Base-by-base conservation (phyloP, 2,797 vertebrate genomes). In the Micropoecilia bifurca region DNA sequence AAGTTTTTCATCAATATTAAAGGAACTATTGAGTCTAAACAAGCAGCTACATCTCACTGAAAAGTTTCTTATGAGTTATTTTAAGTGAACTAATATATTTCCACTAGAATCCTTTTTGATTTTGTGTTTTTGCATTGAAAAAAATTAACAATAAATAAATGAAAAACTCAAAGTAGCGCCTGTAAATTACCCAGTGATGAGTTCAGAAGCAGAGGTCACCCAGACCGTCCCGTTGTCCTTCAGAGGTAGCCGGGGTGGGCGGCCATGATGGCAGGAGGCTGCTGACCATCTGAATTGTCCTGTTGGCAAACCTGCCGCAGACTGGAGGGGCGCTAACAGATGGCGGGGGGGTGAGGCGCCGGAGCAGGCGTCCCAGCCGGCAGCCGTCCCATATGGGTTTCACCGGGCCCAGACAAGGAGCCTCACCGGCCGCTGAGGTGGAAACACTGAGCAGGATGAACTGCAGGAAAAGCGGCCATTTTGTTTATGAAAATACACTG, bases 341-440 rank as follows among this genome's bases (percentile, higher is more conserved):
- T 96, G 96, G 96, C 89, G 72, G 90, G 92, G 93, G 95, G 93
- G 93, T 91, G 91, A 95, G 95, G 92, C 94, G 90, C 90, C 85
- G 79, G 92, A 95, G 91, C 91, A 92, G 94, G 91, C 94, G 88
- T 94, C 95, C 94, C 94, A 94, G 94, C 94, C 94, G 91, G 93
- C 93, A 93, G 85, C 92, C 86, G 91, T 96, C 95, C 95, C 95
- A 96, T 96, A 96, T 96, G 96, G 93, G 93, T 94, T 91, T 79
- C 90, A 89, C 90, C 84, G 43, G 79, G 85, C 83, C 79, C 80
- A 88, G 87, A 85, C 80, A 79, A 79, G 76, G 75, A 83, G 73
- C n/a, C n/a, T n/a, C n/a, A n/a, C n/a, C 14, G 22, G 83, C 66
- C 25, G 48, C 73, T 20, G 78, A 79, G 74, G n/a, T 72, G 43